Evolutionary conservation across 1,140 invertebrate genomes (phyloP).

Genomic region (Rhyzopertha dominica): DNA sequence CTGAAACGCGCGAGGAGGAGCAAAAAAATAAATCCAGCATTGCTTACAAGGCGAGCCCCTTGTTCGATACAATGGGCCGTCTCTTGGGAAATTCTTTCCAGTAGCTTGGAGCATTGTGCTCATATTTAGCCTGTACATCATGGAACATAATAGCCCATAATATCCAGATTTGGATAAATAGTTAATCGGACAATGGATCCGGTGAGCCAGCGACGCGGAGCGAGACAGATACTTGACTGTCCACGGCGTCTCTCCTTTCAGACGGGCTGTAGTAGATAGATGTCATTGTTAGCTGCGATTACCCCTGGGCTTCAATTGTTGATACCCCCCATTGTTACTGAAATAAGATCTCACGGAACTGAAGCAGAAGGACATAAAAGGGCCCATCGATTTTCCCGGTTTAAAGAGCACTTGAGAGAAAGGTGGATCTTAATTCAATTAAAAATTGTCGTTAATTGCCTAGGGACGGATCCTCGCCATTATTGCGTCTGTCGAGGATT

Average conservation of each 20-base stretch:
- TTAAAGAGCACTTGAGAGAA: neutral
- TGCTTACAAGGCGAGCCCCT: no score
- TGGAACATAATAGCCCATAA: constrained; percentile 11
- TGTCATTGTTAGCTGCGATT: constrained; percentile 37
- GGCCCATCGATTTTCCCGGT: neutral
- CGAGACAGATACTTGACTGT: constrained; percentile 9
- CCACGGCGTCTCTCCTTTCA: neutral
- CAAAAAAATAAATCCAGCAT: no score
- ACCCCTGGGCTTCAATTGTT: constrained; percentile 42
- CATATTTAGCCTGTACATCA: no score
- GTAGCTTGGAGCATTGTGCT: no score
- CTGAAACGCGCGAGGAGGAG: no score
- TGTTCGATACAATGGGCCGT: no score
- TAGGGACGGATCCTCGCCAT: no score
- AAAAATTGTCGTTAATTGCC: no score
- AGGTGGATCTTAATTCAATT: no score
- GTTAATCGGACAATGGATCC: constrained; percentile 18
- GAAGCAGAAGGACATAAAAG: constrained; percentile 7
- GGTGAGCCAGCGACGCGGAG: constrained; percentile 5
- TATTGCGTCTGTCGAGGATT: no score
- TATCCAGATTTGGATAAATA: constrained; percentile 19
- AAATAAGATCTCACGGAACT: constrained; percentile 21
- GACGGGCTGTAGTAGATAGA: constrained; percentile 19
- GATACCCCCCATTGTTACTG: constrained; percentile 24
- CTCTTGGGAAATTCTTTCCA: no score